These are phyloP conservation scores for Hormaphis cornu DNA, from an alignment of 1,140 invertebrate genomes.

Conservation along the genomic window DNA sequence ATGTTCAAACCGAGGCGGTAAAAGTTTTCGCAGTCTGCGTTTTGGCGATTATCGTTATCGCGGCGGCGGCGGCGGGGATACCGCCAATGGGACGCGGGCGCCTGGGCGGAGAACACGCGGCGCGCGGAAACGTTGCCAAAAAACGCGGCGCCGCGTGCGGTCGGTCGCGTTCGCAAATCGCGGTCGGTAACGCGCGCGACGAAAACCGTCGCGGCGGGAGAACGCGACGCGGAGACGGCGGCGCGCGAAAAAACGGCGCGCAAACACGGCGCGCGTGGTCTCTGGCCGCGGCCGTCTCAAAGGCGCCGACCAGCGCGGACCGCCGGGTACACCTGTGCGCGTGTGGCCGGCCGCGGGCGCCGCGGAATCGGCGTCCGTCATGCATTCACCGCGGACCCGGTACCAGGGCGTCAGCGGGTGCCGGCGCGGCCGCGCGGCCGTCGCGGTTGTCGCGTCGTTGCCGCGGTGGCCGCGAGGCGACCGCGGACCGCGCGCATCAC, in stretches of 20 bases:
- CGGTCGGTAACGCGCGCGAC: no score
- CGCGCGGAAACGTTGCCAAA: not conserved
- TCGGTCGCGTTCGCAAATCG: no score
- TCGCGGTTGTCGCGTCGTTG: not conserved
- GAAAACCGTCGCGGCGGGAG: no score
- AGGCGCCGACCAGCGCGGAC: no score
- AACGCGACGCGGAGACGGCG: no score
- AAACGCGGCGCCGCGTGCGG: not conserved
- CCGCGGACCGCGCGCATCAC: not conserved
- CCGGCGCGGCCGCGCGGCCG: not conserved
- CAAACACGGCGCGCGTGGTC: not conserved
- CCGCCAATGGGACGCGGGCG: slow-evolving; percentile 7
- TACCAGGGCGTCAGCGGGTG: not conserved
- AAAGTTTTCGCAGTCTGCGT: not conserved
- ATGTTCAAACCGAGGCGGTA: not conserved
- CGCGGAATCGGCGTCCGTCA: slow-evolving; percentile 25
- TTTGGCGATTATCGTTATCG: not conserved
- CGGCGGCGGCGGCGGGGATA: not conserved
- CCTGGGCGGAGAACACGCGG: slow-evolving; percentile 15
- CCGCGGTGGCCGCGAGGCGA: not conserved
- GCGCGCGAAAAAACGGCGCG: no score
- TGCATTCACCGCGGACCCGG: slow-evolving; percentile 20
- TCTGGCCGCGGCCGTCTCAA: not conserved
- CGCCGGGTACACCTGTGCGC: no score
- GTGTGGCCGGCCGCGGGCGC: slow-evolving; percentile 16